phyloP scores from a whole-genome alignment of 2,113 vertebrate species.

The Gallinago paraguaiae region DNA sequence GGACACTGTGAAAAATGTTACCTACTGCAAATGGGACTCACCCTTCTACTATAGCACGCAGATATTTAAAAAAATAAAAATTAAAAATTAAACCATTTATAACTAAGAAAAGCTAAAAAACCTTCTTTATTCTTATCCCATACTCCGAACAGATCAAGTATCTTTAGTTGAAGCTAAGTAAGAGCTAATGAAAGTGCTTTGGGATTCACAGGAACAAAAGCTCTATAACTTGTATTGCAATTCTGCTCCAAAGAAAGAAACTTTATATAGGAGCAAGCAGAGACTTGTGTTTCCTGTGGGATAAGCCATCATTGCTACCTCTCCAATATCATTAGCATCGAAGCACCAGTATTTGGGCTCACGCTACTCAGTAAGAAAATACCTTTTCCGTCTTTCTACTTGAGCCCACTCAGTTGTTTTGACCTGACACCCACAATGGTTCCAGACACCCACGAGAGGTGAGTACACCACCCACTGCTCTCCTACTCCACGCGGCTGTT shows the following conservation, averaged over 20 bases:
- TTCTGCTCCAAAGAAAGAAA: neutral
- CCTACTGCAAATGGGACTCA: neutral
- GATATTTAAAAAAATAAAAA: neutral
- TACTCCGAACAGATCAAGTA: neutral
- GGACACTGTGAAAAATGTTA: neutral
- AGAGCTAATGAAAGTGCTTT: neutral
- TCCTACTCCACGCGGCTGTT: neutral
- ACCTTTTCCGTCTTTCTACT: neutral
- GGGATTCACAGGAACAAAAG: neutral
- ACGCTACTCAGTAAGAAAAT: neutral
- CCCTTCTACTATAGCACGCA: neutral
- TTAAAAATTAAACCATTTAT: neutral
- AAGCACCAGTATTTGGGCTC: neutral
- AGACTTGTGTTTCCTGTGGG: neutral
- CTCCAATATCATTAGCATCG: neutral
- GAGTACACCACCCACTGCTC: neutral
- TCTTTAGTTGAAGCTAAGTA: neutral
- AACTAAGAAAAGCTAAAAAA: neutral
- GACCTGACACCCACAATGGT: neutral
- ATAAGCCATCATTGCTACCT: neutral
- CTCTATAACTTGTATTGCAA: neutral
- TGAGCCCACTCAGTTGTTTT: neutral
- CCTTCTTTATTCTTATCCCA: neutral
- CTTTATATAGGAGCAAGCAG: neutral
- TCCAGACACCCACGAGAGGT: neutral